These are phyloP conservation scores for Microcebus griseorufus DNA, from an alignment of 2,113 vertebrate genomes.

Conservation along the genomic window DNA sequence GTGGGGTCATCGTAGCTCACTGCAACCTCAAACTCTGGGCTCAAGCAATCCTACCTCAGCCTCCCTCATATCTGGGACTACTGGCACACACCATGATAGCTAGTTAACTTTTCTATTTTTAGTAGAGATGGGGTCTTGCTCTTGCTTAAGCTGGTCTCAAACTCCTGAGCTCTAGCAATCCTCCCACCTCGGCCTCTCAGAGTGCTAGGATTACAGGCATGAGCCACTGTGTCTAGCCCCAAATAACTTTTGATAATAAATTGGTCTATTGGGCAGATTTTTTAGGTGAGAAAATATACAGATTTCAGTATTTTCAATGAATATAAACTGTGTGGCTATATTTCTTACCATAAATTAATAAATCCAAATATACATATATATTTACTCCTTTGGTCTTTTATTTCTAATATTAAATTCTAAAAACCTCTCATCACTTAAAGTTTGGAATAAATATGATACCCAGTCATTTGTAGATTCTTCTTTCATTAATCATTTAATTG, in stretches of 20 bases:
- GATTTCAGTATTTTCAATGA: not conserved
- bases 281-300: not conserved
- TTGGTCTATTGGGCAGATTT: not conserved
- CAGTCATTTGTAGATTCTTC: not conserved
- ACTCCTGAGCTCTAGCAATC: too few species aligned
- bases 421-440: not conserved
- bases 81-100: too few species aligned
- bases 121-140: too few species aligned
- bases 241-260: conserved; percentile 5
- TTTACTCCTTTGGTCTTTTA: not conserved
- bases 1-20: too few species aligned
- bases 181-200: too few species aligned
- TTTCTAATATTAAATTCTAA: conserved; percentile 5
- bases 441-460: not conserved
- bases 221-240: too few species aligned
- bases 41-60: too few species aligned
- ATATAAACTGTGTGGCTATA: not conserved
- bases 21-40: too few species aligned
- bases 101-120: too few species aligned
- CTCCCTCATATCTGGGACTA: too few species aligned
- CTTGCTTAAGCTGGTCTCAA: too few species aligned
- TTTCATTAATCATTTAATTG: conserved; percentile 25
- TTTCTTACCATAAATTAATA: conserved; percentile 14
- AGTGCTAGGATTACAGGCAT: too few species aligned
- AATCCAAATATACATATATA: not conserved